Percentiles rank a stretch among this genome's conserved stretches.
Conservation (phyloP, 2,113 vertebrate genomes). For the Spermophilus dauricus region DNA sequence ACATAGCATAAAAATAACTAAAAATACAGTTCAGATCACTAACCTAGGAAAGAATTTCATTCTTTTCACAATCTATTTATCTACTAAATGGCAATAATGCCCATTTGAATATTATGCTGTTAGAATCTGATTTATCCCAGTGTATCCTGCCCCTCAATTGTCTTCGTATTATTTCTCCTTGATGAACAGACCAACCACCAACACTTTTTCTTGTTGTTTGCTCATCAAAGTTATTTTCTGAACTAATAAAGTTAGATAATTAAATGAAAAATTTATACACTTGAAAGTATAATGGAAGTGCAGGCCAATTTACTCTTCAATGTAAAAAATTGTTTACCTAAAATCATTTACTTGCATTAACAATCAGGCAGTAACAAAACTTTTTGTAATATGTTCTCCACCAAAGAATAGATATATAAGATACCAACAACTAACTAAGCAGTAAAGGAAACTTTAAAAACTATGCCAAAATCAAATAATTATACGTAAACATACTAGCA, state of each 20-base stretch:
- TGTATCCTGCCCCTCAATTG: not conserved
- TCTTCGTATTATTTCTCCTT: not conserved
- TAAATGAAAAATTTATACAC: not conserved
- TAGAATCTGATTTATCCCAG: not conserved
- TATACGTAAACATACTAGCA: not conserved
- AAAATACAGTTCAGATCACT: not conserved
- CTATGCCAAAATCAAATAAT: not conserved
- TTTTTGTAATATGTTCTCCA: not conserved
- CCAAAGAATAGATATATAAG: not conserved
- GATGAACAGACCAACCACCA: not conserved
- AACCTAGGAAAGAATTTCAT: not conserved
- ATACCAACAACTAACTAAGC: not conserved
- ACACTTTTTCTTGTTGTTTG: conserved; percentile 13
- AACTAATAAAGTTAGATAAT: conserved; percentile 35
- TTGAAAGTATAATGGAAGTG: conserved; percentile 11
- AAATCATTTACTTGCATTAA: not conserved
- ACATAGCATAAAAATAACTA: not conserved
- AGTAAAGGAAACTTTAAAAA: conserved; percentile 25
- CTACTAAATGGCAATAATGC: not conserved
- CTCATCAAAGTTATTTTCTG: conserved; percentile 19
- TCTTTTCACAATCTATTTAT: not conserved
- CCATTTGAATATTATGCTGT: not conserved
- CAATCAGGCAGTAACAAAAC: not conserved
- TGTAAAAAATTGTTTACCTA: conserved; percentile 23
- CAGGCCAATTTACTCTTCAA: not conserved